These are phyloP conservation scores for Pyrochroa serraticornis DNA, from an alignment of 2,888 invertebrate species.

Conservation along the genomic window DNA sequence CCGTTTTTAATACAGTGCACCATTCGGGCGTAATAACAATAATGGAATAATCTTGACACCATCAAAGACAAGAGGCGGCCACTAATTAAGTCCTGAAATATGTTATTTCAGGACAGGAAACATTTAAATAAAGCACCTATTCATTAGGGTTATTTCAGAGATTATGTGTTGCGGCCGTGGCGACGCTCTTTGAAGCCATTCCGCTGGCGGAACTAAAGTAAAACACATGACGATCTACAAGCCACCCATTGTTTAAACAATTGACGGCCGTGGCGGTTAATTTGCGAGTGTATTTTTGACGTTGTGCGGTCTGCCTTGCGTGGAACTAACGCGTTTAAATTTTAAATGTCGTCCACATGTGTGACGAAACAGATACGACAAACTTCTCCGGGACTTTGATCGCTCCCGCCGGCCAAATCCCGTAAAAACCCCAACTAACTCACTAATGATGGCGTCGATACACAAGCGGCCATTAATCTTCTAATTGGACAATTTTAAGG, in stretches of 20 bases:
- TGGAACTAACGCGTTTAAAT: slow-evolving; percentile 39
- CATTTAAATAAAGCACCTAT: slow-evolving; percentile 55
- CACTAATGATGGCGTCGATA: slow-evolving; percentile 4
- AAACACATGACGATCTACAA: slow-evolving; percentile 53
- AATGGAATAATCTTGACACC: slow-evolving; percentile 48
- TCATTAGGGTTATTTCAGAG: slow-evolving; percentile 51
- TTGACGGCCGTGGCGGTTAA: slow-evolving; percentile 47
- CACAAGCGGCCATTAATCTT: slow-evolving; percentile 7
- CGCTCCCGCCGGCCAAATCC: not conserved
- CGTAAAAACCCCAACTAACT: too few relatives aligned
- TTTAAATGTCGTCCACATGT: slow-evolving; percentile 41
- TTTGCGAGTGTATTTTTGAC: slow-evolving; percentile 49
- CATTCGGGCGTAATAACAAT: slow-evolving; percentile 7
- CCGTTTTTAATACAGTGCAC: too few relatives aligned
- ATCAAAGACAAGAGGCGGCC: slow-evolving; percentile 40
- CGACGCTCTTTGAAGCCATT: slow-evolving; percentile 51
- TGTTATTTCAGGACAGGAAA: slow-evolving; percentile 54
- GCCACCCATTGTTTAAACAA: slow-evolving; percentile 53
- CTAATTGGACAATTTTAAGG: slow-evolving; percentile 11
- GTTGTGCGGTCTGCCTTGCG: slow-evolving; percentile 43
- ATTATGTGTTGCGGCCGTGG: slow-evolving; percentile 42
- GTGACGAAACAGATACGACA: slow-evolving; percentile 35
- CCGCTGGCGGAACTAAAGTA: slow-evolving; percentile 54
- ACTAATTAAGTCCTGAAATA: slow-evolving; percentile 53
- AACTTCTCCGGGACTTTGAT: slow-evolving; percentile 17